Conservation (phyloP, 2,888 invertebrate species). For the Polylopha cassiicola region DNA sequence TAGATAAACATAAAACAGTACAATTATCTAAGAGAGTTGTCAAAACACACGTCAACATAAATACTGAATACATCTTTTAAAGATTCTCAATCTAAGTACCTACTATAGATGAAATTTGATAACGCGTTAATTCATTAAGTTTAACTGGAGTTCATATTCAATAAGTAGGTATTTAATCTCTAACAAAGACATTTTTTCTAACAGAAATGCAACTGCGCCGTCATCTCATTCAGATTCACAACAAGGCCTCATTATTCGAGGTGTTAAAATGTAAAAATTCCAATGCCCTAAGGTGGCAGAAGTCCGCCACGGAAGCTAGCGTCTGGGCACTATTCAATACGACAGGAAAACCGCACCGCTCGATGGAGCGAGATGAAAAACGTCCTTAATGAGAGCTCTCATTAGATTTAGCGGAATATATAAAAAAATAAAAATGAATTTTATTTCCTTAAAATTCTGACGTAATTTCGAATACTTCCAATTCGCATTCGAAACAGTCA, state of each 20-base stretch:
- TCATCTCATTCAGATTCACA: slow-evolving; percentile 35
- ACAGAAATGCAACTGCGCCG: too few species aligned
- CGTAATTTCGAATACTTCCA: too few species aligned
- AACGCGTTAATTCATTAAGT: too few species aligned
- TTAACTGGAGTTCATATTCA: too few species aligned
- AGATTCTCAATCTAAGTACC: too few species aligned
- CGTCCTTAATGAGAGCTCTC: slow-evolving; percentile 56
- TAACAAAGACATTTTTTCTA: too few species aligned
- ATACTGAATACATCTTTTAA: too few species aligned
- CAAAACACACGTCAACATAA: not conserved
- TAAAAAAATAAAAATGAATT: too few species aligned
- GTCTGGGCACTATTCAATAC: slow-evolving; percentile 53
- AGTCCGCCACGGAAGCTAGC: slow-evolving; percentile 50
- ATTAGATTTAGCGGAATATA: slow-evolving; percentile 45
- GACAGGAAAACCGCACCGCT: slow-evolving; percentile 52
- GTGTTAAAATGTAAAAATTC: slow-evolving; percentile 61
- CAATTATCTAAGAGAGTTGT: not conserved
- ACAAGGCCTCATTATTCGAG: slow-evolving; percentile 55
- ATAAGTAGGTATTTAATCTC: too few species aligned
- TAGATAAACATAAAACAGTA: slow-evolving; percentile 7
- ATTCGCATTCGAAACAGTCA: too few species aligned
- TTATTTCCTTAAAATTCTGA: too few species aligned
- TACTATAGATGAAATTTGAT: too few species aligned
- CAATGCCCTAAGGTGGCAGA: slow-evolving; percentile 40
- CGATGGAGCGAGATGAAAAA: slow-evolving; percentile 46